Percentiles rank a stretch among this genome's conserved stretches.
phyloP scores from a whole-genome alignment of 2,113 vertebrate species.

The Epinephelus fuscoguttatus region DNA sequence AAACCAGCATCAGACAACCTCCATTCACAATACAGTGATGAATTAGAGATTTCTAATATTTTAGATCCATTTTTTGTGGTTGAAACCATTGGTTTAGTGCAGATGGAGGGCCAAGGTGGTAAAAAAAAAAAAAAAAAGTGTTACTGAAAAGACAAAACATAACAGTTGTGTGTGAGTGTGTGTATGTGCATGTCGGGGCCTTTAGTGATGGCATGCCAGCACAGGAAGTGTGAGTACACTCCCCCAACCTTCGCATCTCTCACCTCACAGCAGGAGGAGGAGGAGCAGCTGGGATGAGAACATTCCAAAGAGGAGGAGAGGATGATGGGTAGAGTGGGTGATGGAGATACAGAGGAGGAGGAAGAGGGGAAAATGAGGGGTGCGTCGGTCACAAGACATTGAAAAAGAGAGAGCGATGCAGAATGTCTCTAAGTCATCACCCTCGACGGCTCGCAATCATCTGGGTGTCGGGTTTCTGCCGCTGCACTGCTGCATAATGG shows the following conservation, averaged over 20 bases:
- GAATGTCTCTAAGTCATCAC: neutral
- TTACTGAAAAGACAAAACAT: neutral
- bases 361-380: neutral
- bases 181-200: neutral
- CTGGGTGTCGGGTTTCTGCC: slow-evolving; percentile 48
- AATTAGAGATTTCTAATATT: no score
- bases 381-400: neutral
- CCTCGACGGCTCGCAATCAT: neutral
- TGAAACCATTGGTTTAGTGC: no score
- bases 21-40: no score
- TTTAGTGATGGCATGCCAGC: neutral
- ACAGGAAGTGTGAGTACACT: slow-evolving; percentile 7
- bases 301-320: neutral
- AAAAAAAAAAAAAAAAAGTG: neutral
- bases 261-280: neutral
- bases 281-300: neutral
- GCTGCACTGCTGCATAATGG: slow-evolving; percentile 31
- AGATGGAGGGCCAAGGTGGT: no score
- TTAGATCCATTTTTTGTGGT: no score
- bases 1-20: no score
- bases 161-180: neutral
- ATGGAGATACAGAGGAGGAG: neutral
- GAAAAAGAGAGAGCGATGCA: neutral
- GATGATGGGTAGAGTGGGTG: neutral
- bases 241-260: neutral